A percentile compares a stretch with the other conserved stretches of the same genome.
These are phyloP conservation scores for Chauna torquata DNA, from an alignment of 2,113 vertebrate species.

Conservation along the genomic window DNA sequence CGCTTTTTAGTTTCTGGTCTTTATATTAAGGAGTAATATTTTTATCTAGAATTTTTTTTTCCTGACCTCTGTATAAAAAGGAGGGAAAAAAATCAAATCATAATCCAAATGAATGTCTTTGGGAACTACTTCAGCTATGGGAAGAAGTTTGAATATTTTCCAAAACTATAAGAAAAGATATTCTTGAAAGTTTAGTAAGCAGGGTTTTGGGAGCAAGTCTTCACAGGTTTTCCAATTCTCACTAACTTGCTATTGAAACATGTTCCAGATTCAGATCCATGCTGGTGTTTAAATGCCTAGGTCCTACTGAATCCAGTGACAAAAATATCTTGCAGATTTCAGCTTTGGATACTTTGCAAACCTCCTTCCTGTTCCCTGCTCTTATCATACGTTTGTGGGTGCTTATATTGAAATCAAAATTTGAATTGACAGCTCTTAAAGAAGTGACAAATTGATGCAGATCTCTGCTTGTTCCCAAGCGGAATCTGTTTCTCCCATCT, in stretches of 20 bases:
- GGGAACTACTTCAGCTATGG: not conserved
- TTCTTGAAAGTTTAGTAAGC: not conserved
- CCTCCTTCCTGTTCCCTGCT: not conserved
- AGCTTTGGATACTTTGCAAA: not conserved
- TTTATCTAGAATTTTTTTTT: not conserved
- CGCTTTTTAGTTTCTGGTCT: not conserved
- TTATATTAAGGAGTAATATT: not conserved
- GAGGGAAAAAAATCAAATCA: not conserved
- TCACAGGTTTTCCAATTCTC: not conserved
- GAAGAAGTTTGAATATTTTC: not conserved
- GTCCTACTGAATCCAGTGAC: not conserved
- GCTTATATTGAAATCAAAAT: not conserved
- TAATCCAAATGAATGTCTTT: accelerated
- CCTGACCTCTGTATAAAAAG: not conserved
- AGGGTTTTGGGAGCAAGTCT: not conserved
- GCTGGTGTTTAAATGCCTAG: not conserved
- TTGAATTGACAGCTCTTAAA: not conserved
- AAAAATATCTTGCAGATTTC: not conserved
- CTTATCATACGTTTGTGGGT: not conserved
- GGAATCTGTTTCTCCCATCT: not conserved
- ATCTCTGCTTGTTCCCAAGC: not conserved
- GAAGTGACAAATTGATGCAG: not conserved
- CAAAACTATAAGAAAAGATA: not conserved
- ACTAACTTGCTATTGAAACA: not conserved
- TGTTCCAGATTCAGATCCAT: not conserved